Base-by-base conservation (phyloP, 1,140 invertebrate genomes). In the Heliconius melpomene region DNA sequence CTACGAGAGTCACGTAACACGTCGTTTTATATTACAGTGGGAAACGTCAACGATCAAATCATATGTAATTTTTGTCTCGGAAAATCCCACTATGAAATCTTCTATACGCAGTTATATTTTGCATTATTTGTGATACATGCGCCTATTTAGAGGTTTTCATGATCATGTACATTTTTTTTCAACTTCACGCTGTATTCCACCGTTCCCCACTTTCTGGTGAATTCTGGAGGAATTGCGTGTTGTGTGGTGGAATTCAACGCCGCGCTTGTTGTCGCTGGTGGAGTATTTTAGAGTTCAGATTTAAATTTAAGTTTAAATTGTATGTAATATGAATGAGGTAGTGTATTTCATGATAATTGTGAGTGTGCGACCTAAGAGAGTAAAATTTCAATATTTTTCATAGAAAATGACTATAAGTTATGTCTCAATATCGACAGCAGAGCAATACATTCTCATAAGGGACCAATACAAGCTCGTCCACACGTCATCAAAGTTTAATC, bases 41-140 rank as follows among this genome's bases (percentile, higher is more conserved):
- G 26, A 66, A 66, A 26, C 60, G 60, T 66, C 60, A 66, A 66
- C 23, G 60, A 29, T 66, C 60, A 66, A 66, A 66, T 66, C 60
- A 66, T 66, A 66, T 66, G 60, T 66, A 66, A 66, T 66, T 66
- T 66, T 66, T 66, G 60, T 3, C 60, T 66, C 26, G 60, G 60
- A 66, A 66, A 66, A 66, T 66, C 11, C 60, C 60, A 66, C 26
- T 66, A 26, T 29, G 18, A 66, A n/a, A 66, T 66, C 11, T 66
- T 13, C 11, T 66, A 66, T 18, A 29, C 60, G 60, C 11, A 23
- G 2, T 57, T 23, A 3, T 23, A 7, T 57, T 57, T 23, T 23
- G 8, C n/a, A 23, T 23, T 5, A 9, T n/a, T 57, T 9, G 20
- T 9, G 2, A 57, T 23, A 9, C 3, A 8, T 46, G 11, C 40